A percentile compares a stretch with the other conserved stretches of the same genome.
Conservation (phyloP, 2,888 invertebrate species). For the Drosophila rellima region DNA sequence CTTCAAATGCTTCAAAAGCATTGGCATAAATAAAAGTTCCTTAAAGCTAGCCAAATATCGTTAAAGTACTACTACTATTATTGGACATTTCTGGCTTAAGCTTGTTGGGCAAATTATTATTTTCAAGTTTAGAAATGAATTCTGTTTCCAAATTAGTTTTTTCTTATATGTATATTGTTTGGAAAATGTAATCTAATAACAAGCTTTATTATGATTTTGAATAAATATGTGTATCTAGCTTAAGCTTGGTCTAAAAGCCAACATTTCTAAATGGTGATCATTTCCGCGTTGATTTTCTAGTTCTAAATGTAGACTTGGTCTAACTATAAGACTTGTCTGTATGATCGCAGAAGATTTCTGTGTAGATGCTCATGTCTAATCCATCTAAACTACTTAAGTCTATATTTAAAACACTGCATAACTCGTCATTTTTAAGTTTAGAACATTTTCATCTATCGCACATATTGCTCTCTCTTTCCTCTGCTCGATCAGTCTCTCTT, state of each 20-base stretch:
- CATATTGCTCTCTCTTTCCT: not conserved
- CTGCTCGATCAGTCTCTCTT: not conserved
- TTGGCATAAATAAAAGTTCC: not conserved
- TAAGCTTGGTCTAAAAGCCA: not conserved
- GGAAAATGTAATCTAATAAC: too few species aligned
- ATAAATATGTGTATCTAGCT: not conserved
- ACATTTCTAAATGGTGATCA: not conserved
- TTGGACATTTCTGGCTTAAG: not conserved
- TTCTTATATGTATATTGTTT: too few species aligned
- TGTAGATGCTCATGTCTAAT: constrained; percentile 37
- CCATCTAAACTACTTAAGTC: constrained; percentile 48
- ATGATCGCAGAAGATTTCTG: not conserved
- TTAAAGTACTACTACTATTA: not conserved
- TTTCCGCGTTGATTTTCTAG: not conserved
- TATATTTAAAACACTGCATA: constrained; percentile 46
- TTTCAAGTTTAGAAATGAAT: not conserved
- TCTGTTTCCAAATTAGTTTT: not conserved
- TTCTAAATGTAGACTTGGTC: not conserved
- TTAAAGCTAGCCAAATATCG: not conserved
- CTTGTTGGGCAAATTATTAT: not conserved
- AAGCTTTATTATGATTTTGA: too few species aligned
- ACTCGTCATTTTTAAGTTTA: constrained; percentile 60
- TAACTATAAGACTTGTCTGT: not conserved
- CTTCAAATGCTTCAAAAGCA: not conserved
- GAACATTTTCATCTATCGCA: constrained; percentile 35